A percentile compares a stretch with the other conserved stretches of the same genome.
Evolutionary conservation across 2,797 vertebrate species (phyloP).

Genomic region (Todus mexicanus): DNA sequence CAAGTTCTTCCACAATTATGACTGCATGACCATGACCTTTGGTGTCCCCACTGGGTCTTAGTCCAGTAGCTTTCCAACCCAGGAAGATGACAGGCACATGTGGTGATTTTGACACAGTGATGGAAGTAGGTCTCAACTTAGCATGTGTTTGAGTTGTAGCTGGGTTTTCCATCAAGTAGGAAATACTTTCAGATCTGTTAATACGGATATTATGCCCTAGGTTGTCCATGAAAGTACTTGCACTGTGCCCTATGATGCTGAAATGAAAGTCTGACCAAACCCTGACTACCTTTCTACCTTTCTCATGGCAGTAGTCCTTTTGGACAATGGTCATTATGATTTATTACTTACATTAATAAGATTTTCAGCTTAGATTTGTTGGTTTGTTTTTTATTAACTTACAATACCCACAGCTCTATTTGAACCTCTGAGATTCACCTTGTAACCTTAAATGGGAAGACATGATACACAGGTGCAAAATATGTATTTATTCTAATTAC

Average conservation of each 20-base stretch:
- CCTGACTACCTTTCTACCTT: neutral
- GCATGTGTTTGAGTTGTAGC: neutral
- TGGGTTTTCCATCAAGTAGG: neutral
- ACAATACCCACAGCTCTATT: neutral
- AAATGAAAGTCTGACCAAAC: neutral
- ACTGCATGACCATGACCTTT: neutral
- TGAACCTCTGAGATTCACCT: neutral
- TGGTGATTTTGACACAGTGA: neutral
- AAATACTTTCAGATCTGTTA: neutral
- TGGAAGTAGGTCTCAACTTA: neutral
- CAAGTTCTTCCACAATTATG: neutral
- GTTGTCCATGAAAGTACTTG: neutral
- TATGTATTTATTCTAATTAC: neutral
- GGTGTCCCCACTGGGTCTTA: neutral
- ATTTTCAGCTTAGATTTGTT: neutral
- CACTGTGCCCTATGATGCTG: neutral
- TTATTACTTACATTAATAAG: neutral
- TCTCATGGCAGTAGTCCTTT: neutral
- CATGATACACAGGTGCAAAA: neutral
- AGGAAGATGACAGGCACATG: neutral
- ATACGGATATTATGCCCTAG: neutral
- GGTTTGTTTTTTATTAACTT: neutral
- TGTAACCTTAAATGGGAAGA: neutral
- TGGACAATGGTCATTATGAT: neutral
- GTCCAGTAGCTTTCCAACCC: neutral